Conservation (phyloP, 1,140 invertebrate species). For the Drosophila arizonae region DNA sequence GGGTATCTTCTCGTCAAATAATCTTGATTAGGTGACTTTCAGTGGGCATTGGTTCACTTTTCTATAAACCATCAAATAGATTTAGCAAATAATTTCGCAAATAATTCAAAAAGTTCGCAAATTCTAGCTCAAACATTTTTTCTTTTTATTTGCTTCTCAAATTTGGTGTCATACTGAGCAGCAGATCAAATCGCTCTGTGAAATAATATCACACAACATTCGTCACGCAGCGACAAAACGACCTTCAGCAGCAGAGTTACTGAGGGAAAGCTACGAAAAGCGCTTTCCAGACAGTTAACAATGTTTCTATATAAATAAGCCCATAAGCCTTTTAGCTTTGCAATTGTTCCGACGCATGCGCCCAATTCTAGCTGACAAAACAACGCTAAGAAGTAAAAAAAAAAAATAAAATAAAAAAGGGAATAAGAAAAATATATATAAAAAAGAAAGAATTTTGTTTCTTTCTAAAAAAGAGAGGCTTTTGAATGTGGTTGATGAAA, state of each 20-base stretch:
- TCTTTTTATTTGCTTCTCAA: slow-evolving; percentile 34
- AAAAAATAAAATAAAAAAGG: neutral
- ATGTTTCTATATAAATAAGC: slow-evolving; percentile 45
- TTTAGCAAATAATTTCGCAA: slow-evolving; percentile 2
- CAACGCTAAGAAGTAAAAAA: slow-evolving; percentile 16
- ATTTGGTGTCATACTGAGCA: slow-evolving; percentile 18
- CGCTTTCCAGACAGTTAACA: slow-evolving; percentile 55
- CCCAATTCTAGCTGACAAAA: slow-evolving; percentile 77
- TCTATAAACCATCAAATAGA: neutral
- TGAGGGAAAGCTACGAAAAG: slow-evolving; percentile 60
- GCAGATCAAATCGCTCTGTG: slow-evolving; percentile 45
- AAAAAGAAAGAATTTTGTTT: slow-evolving; percentile 56
- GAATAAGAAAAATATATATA: neutral
- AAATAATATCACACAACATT: slow-evolving; percentile 45
- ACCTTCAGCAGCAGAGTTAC: slow-evolving; percentile 58
- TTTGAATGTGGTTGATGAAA: slow-evolving; percentile 59
- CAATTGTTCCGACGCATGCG: slow-evolving; percentile 64
- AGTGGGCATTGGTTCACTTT: neutral
- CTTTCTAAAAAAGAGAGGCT: slow-evolving; percentile 63
- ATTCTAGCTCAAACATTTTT: neutral
- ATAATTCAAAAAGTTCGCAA: slow-evolving; percentile 3
- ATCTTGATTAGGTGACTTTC: too few relatives aligned
- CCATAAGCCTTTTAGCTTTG: slow-evolving; percentile 78
- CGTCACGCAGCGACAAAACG: slow-evolving; percentile 51
- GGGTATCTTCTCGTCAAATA: neutral